phyloP scores from a whole-genome alignment of 1,140 invertebrate genomes.

The Druon quercuslanigerum region DNA sequence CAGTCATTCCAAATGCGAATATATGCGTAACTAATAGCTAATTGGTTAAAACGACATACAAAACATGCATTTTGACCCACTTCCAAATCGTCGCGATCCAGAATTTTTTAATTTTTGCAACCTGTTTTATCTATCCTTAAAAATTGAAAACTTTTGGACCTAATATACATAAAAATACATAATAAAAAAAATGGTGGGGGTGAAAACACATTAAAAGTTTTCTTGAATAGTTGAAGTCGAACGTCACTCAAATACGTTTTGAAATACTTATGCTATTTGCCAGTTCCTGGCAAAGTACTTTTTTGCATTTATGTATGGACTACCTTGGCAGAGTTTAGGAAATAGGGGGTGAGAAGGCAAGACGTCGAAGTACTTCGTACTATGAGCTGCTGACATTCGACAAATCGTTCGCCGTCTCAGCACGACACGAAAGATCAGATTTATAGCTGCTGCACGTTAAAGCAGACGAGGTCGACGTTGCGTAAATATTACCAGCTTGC shows the following conservation, averaged over 20 bases:
- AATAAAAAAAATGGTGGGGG: no score
- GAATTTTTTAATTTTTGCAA: no score
- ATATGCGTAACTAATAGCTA: no score
- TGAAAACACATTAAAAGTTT: no score
- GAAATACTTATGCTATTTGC: neutral
- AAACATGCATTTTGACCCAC: no score
- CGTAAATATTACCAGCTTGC: slow-evolving; percentile 30
- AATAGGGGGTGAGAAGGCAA: slow-evolving; percentile 2
- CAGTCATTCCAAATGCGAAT: no score
- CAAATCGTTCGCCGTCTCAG: slow-evolving; percentile 53
- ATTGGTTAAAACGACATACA: no score
- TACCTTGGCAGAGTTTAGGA: slow-evolving; percentile 11
- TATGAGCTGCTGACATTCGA: slow-evolving; percentile 55
- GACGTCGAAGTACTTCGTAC: slow-evolving; percentile 42
- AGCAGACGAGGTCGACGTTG: slow-evolving; percentile 27
- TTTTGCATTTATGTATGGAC: slow-evolving; percentile 18
- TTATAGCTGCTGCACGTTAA: slow-evolving; percentile 43
- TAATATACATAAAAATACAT: no score
- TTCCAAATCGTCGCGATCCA: no score
- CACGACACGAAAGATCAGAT: slow-evolving; percentile 47
- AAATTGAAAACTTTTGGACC: no score
- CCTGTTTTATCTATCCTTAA: no score
- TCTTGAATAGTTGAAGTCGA: no score
- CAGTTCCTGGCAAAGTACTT: neutral
- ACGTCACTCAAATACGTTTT: neutral